Evolutionary conservation across 2,888 invertebrate genomes (phyloP).

Genomic region (Caprella mutica): DNA sequence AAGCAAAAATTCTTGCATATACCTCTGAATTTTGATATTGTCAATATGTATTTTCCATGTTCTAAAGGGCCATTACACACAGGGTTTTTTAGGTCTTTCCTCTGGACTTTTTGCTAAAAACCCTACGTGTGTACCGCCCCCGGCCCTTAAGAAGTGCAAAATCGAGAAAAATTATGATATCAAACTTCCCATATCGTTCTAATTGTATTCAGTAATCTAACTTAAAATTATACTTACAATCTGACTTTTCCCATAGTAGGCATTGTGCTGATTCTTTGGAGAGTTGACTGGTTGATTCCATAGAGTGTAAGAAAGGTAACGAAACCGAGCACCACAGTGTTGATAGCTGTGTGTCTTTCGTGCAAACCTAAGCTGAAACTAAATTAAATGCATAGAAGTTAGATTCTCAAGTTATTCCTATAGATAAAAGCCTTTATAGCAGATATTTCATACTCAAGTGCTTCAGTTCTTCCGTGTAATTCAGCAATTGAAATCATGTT

Average conservation of each 20-base stretch:
- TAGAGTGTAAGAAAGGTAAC: background rate
- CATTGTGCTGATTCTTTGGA: background rate
- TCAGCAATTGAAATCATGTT: background rate
- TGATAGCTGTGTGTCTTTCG: background rate
- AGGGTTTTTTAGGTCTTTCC: no score
- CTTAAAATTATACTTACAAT: no score
- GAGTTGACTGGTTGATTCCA: background rate
- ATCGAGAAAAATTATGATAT: no score
- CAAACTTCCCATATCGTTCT: no score
- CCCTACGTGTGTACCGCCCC: no score
- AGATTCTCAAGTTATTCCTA: background rate
- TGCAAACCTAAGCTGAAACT: background rate
- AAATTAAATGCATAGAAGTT: background rate
- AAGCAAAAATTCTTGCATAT: no score
- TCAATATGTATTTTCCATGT: no score
- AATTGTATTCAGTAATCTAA: no score
- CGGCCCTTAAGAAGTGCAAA: no score
- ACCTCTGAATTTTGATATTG: no score
- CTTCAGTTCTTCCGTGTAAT: background rate
- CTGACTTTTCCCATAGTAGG: background rate
- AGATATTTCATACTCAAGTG: background rate
- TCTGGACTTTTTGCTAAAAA: no score
- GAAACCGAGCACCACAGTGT: background rate
- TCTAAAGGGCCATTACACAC: no score
- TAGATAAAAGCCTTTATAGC: background rate